phyloP scores from a whole-genome alignment of 2,888 invertebrate genomes.

The Eumacrocentrus americanus region DNA sequence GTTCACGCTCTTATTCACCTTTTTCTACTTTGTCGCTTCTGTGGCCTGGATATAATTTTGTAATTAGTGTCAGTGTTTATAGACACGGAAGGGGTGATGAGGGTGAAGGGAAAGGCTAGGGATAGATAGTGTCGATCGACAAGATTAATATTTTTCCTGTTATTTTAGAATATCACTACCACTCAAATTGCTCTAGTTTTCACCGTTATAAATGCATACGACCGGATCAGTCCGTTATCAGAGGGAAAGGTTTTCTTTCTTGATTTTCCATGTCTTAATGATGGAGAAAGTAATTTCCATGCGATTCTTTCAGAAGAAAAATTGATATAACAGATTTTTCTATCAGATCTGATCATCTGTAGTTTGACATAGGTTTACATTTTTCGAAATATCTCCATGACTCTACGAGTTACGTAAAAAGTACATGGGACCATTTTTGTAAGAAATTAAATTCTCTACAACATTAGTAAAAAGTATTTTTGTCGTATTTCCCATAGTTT shows the following conservation, averaged over 20 bases:
- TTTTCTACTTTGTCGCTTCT: not conserved
- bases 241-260: not conserved
- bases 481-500: too few relatives aligned
- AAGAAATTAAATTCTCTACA: too few relatives aligned
- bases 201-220: constrained; percentile 29
- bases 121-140: constrained; percentile 23
- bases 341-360: too few relatives aligned
- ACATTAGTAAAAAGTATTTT: too few relatives aligned
- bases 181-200: constrained; percentile 26
- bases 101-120: too few relatives aligned
- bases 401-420: too few relatives aligned
- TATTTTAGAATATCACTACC: constrained; percentile 18
- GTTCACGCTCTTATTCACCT: constrained; percentile 15
- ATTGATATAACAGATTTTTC: too few relatives aligned
- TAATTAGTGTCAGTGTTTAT: constrained; percentile 42
- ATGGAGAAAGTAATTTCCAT: too few relatives aligned
- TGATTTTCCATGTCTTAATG: not conserved
- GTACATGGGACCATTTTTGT: too few relatives aligned
- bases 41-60: constrained; percentile 43
- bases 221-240: constrained; percentile 17
- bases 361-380: too few relatives aligned
- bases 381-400: too few relatives aligned
- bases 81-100: too few relatives aligned
- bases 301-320: not conserved
- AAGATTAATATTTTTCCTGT: not conserved